Percentiles rank a stretch among this genome's conserved stretches.
Conservation (phyloP, 2,113 vertebrate species). For the Mesocricetus auratus region DNA sequence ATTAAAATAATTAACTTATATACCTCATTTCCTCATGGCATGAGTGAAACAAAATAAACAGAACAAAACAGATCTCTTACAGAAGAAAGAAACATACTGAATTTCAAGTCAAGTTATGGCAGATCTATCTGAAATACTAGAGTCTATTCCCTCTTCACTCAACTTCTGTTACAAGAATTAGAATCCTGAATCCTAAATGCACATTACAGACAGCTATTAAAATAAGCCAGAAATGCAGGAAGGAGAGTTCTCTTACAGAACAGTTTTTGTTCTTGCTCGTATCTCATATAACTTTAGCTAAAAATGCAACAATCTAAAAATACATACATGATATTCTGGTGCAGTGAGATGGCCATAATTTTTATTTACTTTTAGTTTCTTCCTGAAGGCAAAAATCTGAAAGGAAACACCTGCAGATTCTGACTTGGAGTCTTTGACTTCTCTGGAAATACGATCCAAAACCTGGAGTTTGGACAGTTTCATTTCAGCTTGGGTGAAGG, state of each 20-base stretch:
- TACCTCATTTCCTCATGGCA: slow-evolving; percentile 62
- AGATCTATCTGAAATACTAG: slow-evolving; percentile 40
- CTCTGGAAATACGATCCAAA: slow-evolving; percentile 27
- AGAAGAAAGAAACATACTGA: slow-evolving; percentile 54
- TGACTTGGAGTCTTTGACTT: background rate
- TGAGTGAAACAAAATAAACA: slow-evolving; percentile 74
- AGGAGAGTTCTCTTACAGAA: background rate
- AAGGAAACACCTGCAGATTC: slow-evolving; percentile 70
- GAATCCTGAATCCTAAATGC: slow-evolving; percentile 46
- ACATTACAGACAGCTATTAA: slow-evolving; percentile 18
- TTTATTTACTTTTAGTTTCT: slow-evolving; percentile 71
- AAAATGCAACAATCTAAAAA: slow-evolving; percentile 65
- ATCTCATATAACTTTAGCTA: slow-evolving; percentile 22
- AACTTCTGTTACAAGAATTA: slow-evolving; percentile 55
- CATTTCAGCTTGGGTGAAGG: slow-evolving; percentile 40
- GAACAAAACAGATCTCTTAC: slow-evolving; percentile 63
- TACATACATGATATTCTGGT: background rate
- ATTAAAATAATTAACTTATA: slow-evolving; percentile 79
- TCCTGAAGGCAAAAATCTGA: slow-evolving; percentile 61
- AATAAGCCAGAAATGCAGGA: slow-evolving; percentile 47
- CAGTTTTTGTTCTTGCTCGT: background rate
- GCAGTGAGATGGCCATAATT: slow-evolving; percentile 50
- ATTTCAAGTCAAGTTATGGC: slow-evolving; percentile 28
- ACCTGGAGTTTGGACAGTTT: slow-evolving; percentile 26
- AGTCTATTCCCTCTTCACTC: background rate